A percentile compares a stretch with the other conserved stretches of the same genome.
phyloP scores from a whole-genome alignment of 2,888 invertebrate species.

The Endomychus coccineus region DNA sequence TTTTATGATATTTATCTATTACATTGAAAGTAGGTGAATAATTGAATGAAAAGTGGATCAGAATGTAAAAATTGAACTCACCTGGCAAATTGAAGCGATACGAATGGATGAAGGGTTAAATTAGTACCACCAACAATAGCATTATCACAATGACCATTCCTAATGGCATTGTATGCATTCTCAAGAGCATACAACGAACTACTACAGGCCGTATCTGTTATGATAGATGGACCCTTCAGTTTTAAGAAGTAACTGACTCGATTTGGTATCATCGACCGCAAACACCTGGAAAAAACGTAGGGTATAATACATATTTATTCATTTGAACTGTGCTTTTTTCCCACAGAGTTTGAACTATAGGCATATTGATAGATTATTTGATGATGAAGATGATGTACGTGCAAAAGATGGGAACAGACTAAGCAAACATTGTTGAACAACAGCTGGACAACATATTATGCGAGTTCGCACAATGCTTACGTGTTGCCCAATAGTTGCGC shows the following conservation, averaged over 20 bases:
- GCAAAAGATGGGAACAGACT: too few species aligned
- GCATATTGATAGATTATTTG: too few species aligned
- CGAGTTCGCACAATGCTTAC: too few species aligned
- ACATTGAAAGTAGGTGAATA: too few species aligned
- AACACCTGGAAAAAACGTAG: constrained; percentile 56
- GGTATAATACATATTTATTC: constrained; percentile 2
- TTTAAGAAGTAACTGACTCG: constrained; percentile 85
- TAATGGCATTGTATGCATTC: constrained; percentile 67
- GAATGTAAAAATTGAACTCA: too few species aligned
- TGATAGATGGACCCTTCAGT: constrained; percentile 80
- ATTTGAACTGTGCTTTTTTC: too few species aligned
- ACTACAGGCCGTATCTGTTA: constrained; percentile 91
- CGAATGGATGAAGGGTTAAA: constrained; percentile 78
- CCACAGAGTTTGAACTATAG: too few species aligned
- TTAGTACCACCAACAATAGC: constrained; percentile 87
- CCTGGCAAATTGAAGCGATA: constrained; percentile 80
- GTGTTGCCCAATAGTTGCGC: too few species aligned
- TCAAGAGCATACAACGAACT: constrained; percentile 85
- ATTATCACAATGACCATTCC: constrained; percentile 75
- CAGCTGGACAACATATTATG: too few species aligned
- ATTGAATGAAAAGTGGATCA: too few species aligned
- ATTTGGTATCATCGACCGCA: constrained; percentile 86
- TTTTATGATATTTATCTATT: background rate
- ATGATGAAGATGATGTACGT: too few species aligned
- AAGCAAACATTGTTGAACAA: too few species aligned